These are phyloP conservation scores for Oryzias sinensis DNA, from an alignment of 2,797 vertebrate species.

Conservation along the genomic window DNA sequence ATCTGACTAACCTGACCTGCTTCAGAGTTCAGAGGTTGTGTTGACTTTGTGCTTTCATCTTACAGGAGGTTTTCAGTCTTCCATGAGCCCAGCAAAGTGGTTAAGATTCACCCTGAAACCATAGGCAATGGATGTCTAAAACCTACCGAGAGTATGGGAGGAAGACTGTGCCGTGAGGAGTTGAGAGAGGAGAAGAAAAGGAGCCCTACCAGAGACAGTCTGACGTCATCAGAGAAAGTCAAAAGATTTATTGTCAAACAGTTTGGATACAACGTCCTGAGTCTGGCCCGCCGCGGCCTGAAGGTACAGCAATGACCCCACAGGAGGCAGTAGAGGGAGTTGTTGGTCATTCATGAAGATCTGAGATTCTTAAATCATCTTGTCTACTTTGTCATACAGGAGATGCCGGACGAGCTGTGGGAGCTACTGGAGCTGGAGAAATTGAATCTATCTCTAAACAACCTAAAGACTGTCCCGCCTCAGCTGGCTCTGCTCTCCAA, in stretches of 20 bases:
- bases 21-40: too few species aligned
- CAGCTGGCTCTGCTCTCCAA: constrained; percentile 80
- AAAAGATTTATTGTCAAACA: constrained; percentile 71
- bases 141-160: constrained; percentile 34
- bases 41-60: too few species aligned
- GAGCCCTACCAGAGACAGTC: constrained; percentile 64
- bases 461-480: constrained; percentile 77
- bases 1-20: too few species aligned
- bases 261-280: constrained; percentile 81
- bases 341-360: neutral
- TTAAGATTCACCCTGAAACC: too few species aligned
- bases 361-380: neutral
- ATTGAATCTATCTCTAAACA: constrained; percentile 88
- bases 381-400: constrained; percentile 15
- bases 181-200: constrained; percentile 58
- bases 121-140: too few species aligned
- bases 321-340: neutral
- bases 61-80: too few species aligned
- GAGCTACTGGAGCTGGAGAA: constrained; percentile 86
- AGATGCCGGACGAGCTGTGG: constrained; percentile 85
- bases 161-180: constrained; percentile 27
- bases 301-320: constrained; percentile 41
- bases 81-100: too few species aligned
- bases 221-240: constrained; percentile 66
- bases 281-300: constrained; percentile 84